phyloP scores from a whole-genome alignment of 2,113 vertebrate species.

The Albula glossodonta region DNA sequence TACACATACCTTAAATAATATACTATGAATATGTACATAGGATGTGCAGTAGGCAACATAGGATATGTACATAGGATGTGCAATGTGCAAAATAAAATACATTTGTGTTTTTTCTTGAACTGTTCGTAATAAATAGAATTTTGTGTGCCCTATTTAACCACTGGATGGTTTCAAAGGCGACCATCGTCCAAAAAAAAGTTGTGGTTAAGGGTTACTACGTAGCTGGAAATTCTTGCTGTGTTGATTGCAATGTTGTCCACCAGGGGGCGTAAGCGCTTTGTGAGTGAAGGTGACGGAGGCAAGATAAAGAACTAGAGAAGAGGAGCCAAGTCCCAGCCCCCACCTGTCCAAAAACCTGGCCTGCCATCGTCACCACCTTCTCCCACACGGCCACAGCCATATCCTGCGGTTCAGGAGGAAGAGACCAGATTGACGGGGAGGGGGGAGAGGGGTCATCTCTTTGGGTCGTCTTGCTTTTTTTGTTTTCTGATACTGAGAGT shows the following conservation, averaged over 20 bases:
- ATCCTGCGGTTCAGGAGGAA: background rate
- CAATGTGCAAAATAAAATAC: too few species aligned
- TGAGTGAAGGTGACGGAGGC: conserved; percentile 83
- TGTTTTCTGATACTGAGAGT: background rate
- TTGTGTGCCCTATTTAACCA: background rate
- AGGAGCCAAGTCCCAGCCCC: background rate
- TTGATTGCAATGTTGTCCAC: conserved; percentile 24
- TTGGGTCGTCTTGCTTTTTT: too few species aligned
- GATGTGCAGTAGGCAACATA: too few species aligned
- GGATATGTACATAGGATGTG: too few species aligned
- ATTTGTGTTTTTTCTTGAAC: too few species aligned
- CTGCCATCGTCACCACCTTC: conserved; percentile 43
- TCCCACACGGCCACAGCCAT: background rate
- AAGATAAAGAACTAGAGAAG: conserved; percentile 68
- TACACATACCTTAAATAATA: too few species aligned
- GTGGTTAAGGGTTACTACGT: background rate
- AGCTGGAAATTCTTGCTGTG: background rate
- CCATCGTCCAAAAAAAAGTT: background rate
- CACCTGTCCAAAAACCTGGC: conserved; percentile 19
- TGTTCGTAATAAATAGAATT: background rate
- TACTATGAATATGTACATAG: too few species aligned
- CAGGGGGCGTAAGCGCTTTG: conserved; percentile 85
- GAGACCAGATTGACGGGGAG: background rate
- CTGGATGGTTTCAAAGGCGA: background rate
- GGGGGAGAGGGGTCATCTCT: background rate